These are phyloP conservation scores for Drosophila athabasca DNA, from an alignment of 1,140 invertebrate genomes.

Conservation along the genomic window DNA sequence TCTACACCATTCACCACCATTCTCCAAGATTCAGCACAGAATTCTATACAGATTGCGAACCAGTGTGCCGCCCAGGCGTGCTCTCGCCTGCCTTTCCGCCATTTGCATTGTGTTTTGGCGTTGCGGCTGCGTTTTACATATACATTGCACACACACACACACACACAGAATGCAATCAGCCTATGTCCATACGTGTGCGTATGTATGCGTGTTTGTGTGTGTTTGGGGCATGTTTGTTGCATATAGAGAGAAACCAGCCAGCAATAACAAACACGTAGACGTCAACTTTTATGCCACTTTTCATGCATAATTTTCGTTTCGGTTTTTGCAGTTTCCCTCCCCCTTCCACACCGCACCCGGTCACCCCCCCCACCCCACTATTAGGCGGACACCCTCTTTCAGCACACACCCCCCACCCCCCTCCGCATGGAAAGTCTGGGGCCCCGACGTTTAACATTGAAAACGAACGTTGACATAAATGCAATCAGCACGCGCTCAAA, in stretches of 20 bases:
- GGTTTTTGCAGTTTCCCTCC: slow-evolving; percentile 25
- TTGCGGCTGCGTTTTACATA: slow-evolving; percentile 20
- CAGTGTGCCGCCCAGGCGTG: slow-evolving; percentile 10
- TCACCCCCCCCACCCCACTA: background rate
- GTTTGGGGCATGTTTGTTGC: slow-evolving; percentile 45
- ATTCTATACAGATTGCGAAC: background rate
- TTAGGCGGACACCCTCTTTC: background rate
- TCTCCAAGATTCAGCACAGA: background rate
- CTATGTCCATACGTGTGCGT: slow-evolving; percentile 4
- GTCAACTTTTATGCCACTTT: slow-evolving; percentile 60
- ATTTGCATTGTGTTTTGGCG: background rate
- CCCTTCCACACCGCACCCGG: background rate
- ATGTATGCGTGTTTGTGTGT: slow-evolving; percentile 5
- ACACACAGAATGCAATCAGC: slow-evolving; percentile 32
- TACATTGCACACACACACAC: slow-evolving; percentile 11
- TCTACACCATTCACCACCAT: background rate
- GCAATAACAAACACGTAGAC: slow-evolving; percentile 15
- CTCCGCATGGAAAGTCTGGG: slow-evolving; percentile 1
- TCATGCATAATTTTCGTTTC: slow-evolving; percentile 68
- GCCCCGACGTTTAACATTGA: slow-evolving; percentile 67
- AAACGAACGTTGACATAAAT: slow-evolving; percentile 78
- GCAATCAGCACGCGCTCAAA: slow-evolving; percentile 71
- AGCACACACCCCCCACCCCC: background rate
- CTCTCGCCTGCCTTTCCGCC: no score
- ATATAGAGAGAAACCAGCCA: slow-evolving; percentile 11